Conservation (phyloP, 1,140 invertebrate species). For the Pseudomyrmex gracilis region DNA sequence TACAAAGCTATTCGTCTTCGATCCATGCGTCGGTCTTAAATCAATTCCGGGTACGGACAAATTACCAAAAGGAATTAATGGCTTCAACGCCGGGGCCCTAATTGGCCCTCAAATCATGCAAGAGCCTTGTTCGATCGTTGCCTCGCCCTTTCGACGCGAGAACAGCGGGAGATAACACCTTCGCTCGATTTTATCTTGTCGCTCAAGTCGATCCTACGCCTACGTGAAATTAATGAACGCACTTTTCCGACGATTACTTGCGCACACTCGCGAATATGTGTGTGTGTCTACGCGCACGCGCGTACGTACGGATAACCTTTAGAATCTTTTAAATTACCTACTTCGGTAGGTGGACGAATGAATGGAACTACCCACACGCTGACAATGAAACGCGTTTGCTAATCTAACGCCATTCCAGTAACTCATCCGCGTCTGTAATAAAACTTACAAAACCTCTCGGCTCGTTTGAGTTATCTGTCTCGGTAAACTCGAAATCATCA, state of each 20-base stretch:
- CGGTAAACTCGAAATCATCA: neutral
- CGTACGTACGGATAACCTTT: slow-evolving; percentile 62
- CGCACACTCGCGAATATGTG: neutral
- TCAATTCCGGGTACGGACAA: slow-evolving; percentile 71
- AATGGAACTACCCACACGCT: slow-evolving; percentile 73
- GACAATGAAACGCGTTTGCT: slow-evolving; percentile 73
- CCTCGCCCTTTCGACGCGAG: slow-evolving; percentile 39
- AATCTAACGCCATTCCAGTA: slow-evolving; percentile 68
- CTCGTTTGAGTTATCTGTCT: neutral
- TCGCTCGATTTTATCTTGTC: slow-evolving; percentile 62
- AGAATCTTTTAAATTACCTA: slow-evolving; percentile 60
- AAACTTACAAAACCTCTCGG: slow-evolving; percentile 61
- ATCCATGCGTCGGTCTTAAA: slow-evolving; percentile 72
- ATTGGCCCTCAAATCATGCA: slow-evolving; percentile 72
- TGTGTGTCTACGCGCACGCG: neutral
- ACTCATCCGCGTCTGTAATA: slow-evolving; percentile 65
- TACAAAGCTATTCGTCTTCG: slow-evolving; percentile 69
- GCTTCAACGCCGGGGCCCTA: slow-evolving; percentile 66
- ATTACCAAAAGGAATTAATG: slow-evolving; percentile 77
- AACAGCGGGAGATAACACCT: slow-evolving; percentile 54
- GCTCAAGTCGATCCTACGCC: slow-evolving; percentile 59
- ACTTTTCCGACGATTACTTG: slow-evolving; percentile 52
- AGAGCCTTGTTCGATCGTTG: slow-evolving; percentile 39
- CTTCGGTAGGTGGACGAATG: slow-evolving; percentile 68
- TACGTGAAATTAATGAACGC: slow-evolving; percentile 70